Conservation (phyloP, 2,797 vertebrate species). For the Pseudocheirus occidentalis region DNA sequence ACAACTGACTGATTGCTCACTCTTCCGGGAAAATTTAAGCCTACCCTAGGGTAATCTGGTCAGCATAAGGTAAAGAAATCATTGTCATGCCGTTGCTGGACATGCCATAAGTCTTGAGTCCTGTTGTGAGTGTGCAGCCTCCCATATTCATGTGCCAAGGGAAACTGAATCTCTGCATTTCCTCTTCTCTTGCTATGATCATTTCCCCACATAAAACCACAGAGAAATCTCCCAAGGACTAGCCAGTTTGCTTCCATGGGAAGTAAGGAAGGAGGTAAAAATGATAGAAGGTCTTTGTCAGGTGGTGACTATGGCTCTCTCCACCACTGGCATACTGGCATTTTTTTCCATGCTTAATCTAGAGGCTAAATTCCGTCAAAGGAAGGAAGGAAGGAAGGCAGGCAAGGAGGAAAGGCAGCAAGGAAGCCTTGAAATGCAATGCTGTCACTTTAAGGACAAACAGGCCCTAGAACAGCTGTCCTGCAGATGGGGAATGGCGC, state of each 20-base stretch:
- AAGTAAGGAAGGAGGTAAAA: neutral
- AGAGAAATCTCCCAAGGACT: neutral
- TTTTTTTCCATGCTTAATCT: conserved; percentile 27
- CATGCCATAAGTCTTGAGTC: neutral
- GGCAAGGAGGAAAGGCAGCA: conserved; percentile 2
- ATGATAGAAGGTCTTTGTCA: neutral
- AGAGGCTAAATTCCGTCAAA: conserved; percentile 44
- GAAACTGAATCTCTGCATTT: neutral
- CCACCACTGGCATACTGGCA: neutral
- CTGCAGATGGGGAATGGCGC: conserved; percentile 72
- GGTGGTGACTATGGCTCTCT: conserved; percentile 6
- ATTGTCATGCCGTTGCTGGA: neutral
- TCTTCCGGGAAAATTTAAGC: neutral
- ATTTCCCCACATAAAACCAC: neutral
- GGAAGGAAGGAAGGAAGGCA: conserved; percentile 1
- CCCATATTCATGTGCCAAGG: neutral
- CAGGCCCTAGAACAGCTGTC: conserved; percentile 71
- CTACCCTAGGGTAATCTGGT: neutral
- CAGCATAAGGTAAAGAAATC: neutral
- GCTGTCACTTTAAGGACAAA: neutral
- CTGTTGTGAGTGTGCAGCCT: neutral
- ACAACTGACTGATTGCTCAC: neutral
- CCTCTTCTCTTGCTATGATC: neutral
- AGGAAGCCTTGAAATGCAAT: conserved; percentile 37
- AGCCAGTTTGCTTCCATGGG: neutral